Evolutionary conservation across 1,140 invertebrate genomes (phyloP), one percentile per base, ranked within the genome.

Genomic region (Planococcus citri): DNA sequence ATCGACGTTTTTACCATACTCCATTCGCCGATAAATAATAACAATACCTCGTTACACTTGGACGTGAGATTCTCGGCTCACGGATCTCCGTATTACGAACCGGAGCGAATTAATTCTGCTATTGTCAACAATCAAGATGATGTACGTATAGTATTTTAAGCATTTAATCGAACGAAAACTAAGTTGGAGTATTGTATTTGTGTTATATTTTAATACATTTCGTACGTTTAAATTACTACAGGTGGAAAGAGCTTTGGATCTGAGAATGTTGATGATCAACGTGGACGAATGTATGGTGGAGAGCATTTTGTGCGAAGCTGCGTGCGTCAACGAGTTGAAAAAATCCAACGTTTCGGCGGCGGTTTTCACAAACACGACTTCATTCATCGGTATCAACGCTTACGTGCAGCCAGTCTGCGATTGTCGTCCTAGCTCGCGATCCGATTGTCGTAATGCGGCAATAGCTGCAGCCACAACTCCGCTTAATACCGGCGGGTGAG

Each of bases 1-100:
- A 89, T 97, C 3, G 93, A 97, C 76, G 86, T 97, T 0, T 95
- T 97, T 73, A 95, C 93, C 0, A 90, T 97, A 0, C 81, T 91
- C 2, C 84, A 83, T 73, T 87, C 87, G 4, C 82, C 83, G 0
- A 82, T 83, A 27, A 84, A 86, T 70, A 78, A 81, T 70, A 84
- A 85, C 61, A 81, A n/a, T n/a, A n/a, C n/a, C n/a, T 79, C 41
- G 22, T 81, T 79, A 4, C 75, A 83, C 0, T 75, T 92, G 37
- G 94, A 97, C 77, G 88, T 96, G 0, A 80, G 94, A 72, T 97
- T 90, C 78, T 90, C 93, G 0, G 94, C 90, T 0, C 94, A 96
- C 77, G 91, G 90, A 0, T 95, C 92, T 0, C 94, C 94, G 0
- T 95, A 94, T 76, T 94, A 93, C 75, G 84, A 86, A 0, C 80